Percentiles rank a stretch among this genome's conserved stretches.
phyloP scores from a whole-genome alignment of 2,113 vertebrate species.

The Labeo catla region DNA sequence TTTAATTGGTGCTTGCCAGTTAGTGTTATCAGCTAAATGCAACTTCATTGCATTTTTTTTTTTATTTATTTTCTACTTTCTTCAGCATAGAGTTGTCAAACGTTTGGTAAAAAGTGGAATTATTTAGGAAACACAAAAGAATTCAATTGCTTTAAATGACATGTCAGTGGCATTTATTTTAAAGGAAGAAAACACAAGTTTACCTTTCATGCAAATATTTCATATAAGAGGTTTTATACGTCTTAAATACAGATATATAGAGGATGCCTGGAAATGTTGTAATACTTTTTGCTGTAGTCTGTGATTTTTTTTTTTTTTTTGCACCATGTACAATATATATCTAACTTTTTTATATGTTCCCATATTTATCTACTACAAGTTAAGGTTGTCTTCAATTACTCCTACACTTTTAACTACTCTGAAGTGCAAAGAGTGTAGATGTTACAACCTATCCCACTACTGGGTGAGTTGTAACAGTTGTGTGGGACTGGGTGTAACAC shows the following conservation, averaged over 20 bases:
- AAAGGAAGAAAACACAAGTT: neutral
- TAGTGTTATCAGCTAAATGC: constrained; percentile 4
- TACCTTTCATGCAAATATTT: neutral
- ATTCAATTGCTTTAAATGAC: neutral
- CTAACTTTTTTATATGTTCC: neutral
- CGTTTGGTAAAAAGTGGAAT: neutral
- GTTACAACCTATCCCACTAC: too few relatives aligned
- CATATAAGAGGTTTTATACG: neutral
- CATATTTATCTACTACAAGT: neutral
- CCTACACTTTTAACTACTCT: neutral
- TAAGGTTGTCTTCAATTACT: neutral
- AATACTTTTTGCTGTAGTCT: neutral
- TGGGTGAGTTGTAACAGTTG: neutral
- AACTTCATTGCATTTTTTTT: neutral
- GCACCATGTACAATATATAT: too few relatives aligned
- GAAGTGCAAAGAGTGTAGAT: too few relatives aligned
- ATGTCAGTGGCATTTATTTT: neutral
- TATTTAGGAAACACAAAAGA: neutral
- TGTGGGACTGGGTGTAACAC: neutral
- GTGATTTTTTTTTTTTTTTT: neutral
- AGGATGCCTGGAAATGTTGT: neutral
- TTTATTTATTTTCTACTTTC: neutral
- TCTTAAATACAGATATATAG: neutral
- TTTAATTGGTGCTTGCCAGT: neutral
- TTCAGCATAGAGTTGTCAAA: neutral